These are phyloP conservation scores for Cladopsammia gracilis DNA, from an alignment of 64 coral and sea anemone species.

Conservation along the genomic window DNA sequence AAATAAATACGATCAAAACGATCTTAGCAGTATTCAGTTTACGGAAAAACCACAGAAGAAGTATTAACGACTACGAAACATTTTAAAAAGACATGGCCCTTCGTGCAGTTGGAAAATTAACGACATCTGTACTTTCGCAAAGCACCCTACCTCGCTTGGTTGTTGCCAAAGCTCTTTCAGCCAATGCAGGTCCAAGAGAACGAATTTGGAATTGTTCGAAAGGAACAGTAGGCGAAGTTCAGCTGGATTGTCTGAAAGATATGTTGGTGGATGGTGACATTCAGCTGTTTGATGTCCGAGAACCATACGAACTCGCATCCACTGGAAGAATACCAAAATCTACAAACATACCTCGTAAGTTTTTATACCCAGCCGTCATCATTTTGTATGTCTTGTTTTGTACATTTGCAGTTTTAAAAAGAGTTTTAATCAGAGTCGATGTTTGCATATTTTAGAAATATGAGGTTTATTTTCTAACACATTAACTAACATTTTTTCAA, in stretches of 20 bases:
- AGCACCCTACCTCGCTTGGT: not conserved
- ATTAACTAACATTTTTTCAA: too few species aligned
- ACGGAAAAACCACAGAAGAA: not conserved
- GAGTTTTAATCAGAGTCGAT: too few species aligned
- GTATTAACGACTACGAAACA: not conserved
- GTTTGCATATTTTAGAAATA: too few species aligned
- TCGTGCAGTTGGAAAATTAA: constrained; percentile 29
- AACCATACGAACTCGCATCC: constrained; percentile 81
- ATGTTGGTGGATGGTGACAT: constrained; percentile 65
- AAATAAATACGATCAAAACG: not conserved
- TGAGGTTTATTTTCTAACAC: too few species aligned
- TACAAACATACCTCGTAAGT: constrained; percentile 91
- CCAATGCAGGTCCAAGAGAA: constrained; percentile 10
- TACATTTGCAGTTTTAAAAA: too few species aligned
- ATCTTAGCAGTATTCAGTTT: not conserved
- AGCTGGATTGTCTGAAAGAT: constrained; percentile 63
- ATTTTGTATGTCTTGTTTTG: not conserved
- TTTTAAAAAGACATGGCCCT: not conserved
- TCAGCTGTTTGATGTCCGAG: constrained; percentile 89
- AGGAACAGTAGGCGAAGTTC: not conserved
- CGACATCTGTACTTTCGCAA: not conserved
- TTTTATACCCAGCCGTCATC: not conserved
- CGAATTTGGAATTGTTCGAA: constrained; percentile 40
- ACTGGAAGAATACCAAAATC: constrained; percentile 76
- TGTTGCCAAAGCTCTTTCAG: not conserved